Conservation (phyloP, 1,140 invertebrate genomes). For the Leptinotarsa lineolata region DNA sequence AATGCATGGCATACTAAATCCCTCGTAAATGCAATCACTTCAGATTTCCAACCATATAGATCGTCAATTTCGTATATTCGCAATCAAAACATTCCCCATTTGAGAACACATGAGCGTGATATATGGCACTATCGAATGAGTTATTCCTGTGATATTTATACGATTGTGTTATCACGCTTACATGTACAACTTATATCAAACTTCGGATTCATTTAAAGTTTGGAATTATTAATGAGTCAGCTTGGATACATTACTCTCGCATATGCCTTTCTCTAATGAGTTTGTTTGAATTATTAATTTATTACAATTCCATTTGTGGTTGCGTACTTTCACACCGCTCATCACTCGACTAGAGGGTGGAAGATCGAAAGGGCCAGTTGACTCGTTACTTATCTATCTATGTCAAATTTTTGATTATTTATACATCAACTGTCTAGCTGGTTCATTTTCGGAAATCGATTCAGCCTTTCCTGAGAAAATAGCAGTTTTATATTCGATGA, state of each 20-base stretch:
- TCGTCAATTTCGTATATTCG: too few relatives aligned
- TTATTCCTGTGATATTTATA: constrained; percentile 49
- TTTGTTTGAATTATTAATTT: constrained; percentile 54
- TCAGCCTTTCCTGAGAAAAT: too few relatives aligned
- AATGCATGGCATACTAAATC: too few relatives aligned
- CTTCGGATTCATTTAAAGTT: constrained; percentile 54
- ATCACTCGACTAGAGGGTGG: not conserved
- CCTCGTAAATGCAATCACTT: too few relatives aligned
- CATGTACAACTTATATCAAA: constrained; percentile 52
- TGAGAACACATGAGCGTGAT: not conserved
- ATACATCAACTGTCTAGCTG: too few relatives aligned
- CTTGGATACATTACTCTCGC: constrained; percentile 49
- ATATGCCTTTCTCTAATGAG: constrained; percentile 51
- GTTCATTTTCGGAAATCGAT: too few relatives aligned
- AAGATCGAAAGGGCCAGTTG: not conserved
- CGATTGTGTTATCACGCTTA: constrained; percentile 52
- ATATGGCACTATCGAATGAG: constrained; percentile 36
- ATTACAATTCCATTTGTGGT: constrained; percentile 38
- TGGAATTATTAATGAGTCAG: constrained; percentile 54
- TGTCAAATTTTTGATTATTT: too few relatives aligned
- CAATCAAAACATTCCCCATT: not conserved
- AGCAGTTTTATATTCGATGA: too few relatives aligned
- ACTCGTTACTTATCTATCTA: too few relatives aligned
- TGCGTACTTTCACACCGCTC: not conserved
- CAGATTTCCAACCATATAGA: too few relatives aligned